Base-by-base conservation (phyloP, 2,113 vertebrate genomes). In the Agelaius tricolor region DNA sequence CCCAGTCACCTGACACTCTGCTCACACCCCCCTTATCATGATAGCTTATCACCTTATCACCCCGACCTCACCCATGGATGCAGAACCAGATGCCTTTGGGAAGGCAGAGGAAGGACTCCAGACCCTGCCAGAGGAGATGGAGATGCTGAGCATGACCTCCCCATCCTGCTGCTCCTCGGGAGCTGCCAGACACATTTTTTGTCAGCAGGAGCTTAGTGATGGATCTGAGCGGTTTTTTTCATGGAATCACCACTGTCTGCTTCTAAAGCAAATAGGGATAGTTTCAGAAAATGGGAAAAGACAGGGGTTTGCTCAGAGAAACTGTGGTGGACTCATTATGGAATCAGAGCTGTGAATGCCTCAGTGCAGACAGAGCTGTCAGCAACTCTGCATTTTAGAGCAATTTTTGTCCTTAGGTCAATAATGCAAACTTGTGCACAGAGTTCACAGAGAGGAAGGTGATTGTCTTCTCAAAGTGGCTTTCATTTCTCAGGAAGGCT, bases 1-100 rank as follows among this genome's bases (percentile, higher is more conserved):
- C 17, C 23, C 10, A 13, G 7, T 37, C 43, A 14, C 7, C 13
- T 13, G 39, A 13, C 46, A 14, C 59, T 9, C 18, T 69, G 39
- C 55, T 65, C 0, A 2, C 24, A 13, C 46, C 23, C 19, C 6
- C 68, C 15, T 69, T 23, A 19, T 9, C 46, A 33, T 0, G 0
- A 19, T 3, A 23, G 23, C 15, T 66, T 35, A 28, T 52, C 73
- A 33, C 35, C 35, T 44, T 67, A 10, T 52, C 18, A 23, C 28
- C 55, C 41, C 62, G 61, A 33, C 23, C 35, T 4, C 0, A 1
- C 27, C 67, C 72, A 5, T 18, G 65, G 37, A n/a, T 2, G 24
- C 2, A 1, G 33, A 85, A 28, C 67, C 28, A 86, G 93, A 84
- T 9, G 21, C 13, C 41, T 65, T 58, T n/a, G 31, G 39, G 68